These are phyloP conservation scores for Ostrea denselamellosa DNA, from an alignment of 1,140 invertebrate species.

Conservation along the genomic window DNA sequence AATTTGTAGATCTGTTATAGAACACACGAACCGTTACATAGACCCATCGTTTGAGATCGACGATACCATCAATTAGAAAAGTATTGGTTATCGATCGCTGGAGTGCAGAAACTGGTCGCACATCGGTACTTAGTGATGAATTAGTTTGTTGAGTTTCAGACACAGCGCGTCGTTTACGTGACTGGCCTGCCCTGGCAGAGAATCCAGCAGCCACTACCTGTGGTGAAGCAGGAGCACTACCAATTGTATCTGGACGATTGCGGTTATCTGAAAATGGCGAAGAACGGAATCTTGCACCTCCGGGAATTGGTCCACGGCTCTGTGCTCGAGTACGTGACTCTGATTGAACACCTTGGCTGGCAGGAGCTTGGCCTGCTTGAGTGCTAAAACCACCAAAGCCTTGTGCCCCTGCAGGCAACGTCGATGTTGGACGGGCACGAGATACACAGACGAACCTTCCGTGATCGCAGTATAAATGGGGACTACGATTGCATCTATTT, in stretches of 20 bases:
- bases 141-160: neutral
- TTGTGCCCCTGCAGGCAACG: neutral
- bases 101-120: neutral
- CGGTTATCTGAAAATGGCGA: constrained; percentile 15
- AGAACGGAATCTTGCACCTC: neutral
- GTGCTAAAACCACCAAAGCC: neutral
- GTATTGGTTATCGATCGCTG: constrained; percentile 44
- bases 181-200: neutral
- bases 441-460: neutral
- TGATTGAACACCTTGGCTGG: neutral
- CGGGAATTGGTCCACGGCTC: neutral
- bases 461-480: constrained; percentile 5
- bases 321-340: neutral
- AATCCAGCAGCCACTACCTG: neutral
- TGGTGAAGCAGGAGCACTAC: neutral
- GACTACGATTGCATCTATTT: constrained; percentile 12
- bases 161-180: neutral
- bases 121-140: neutral
- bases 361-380: constrained; percentile 5
- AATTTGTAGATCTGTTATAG: neutral
- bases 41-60: constrained; percentile 45
- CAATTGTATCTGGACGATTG: constrained; percentile 22
- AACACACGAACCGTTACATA: constrained; percentile 46
- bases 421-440: neutral
- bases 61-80: constrained; percentile 45